Evolutionary conservation across 2,888 invertebrate genomes (phyloP).

Genomic region (Chesias legatella): DNA sequence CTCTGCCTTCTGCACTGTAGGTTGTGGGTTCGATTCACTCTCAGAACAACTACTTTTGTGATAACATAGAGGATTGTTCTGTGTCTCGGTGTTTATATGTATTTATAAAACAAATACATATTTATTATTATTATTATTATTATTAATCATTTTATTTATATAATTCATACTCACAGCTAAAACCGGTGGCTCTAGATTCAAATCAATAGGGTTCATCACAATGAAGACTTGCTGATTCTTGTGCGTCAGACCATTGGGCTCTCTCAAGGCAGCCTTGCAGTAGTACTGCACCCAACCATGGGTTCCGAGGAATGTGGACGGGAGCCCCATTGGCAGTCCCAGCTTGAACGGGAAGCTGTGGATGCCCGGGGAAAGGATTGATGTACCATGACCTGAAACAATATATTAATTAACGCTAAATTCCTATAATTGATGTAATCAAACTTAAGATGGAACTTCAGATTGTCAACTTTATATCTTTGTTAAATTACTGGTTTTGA

Average conservation of each 20-base stretch:
- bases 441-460: too few relatives aligned
- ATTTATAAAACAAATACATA: too few relatives aligned
- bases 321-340: constrained; percentile 92
- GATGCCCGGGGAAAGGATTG: constrained; percentile 93
- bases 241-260: constrained; percentile 93
- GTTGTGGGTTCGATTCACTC: too few relatives aligned
- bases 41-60: too few relatives aligned
- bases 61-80: too few relatives aligned
- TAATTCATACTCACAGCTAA: constrained; percentile 88
- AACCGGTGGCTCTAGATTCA: constrained; percentile 93
- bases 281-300: constrained; percentile 98
- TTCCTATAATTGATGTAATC: too few relatives aligned
- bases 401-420: not conserved
- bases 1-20: too few relatives aligned
- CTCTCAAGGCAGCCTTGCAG: constrained; percentile 93
- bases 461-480: too few relatives aligned
- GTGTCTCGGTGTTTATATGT: too few relatives aligned
- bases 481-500: too few relatives aligned
- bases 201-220: constrained; percentile 96
- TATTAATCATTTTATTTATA: too few relatives aligned
- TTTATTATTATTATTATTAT: too few relatives aligned
- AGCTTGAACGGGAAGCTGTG: constrained; percentile 97
- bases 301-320: constrained; percentile 95
- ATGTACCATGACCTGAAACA: constrained; percentile 86
- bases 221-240: constrained; percentile 98